Base-by-base conservation (phyloP, 2,888 invertebrate genomes). In the Bellardia bayeri region DNA sequence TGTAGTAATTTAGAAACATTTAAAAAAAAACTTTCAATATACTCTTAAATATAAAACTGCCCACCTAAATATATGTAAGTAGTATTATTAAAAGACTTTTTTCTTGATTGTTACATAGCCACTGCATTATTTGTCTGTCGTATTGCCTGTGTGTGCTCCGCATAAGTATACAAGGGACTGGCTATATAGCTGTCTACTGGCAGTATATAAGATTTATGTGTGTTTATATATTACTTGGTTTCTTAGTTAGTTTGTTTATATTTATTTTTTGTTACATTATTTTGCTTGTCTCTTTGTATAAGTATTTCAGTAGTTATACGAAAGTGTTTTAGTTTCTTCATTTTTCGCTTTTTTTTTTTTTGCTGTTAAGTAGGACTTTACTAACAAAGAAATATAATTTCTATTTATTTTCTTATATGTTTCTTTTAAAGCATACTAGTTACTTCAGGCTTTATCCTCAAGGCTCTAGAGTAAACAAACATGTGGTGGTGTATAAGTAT, bases 371-470 rank as follows among this genome's bases (percentile, higher is more conserved):
- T 16, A 23, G 16, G 11, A 63, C 3, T 37, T n/a, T 6, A 56
- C 7, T 37, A 63, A 69, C 8, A 66, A 61, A 49, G 37, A 5
- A 71, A 40, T 37, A 23, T 30, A 14, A 58, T 75, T 82, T 45
- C 54, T 33, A 66, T 66, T 45, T 75, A 80, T 58, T 49, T 82
- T 56, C 16, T 72, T 42, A 64, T 58, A 40, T 51, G 6, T 30
- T n/a, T 23, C 49, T 61, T 61, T 30, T 45, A 51, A 33, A 54
- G n/a, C 11, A 13, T 72, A 81, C 16, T 64, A 56, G 61, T 64
- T 64, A 11, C 37, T 54, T 54, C 5, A 6, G 37, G 37, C 5
- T 14, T 56, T 45, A 56, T 63, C 54, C 5, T 14, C 6, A 68
- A 23, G 49, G 51, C 49, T 82, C 45, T 33, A 23, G 68, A 30